Evolutionary conservation across 2,888 invertebrate species (phyloP).

Genomic region (Apomyelois bistriatella): DNA sequence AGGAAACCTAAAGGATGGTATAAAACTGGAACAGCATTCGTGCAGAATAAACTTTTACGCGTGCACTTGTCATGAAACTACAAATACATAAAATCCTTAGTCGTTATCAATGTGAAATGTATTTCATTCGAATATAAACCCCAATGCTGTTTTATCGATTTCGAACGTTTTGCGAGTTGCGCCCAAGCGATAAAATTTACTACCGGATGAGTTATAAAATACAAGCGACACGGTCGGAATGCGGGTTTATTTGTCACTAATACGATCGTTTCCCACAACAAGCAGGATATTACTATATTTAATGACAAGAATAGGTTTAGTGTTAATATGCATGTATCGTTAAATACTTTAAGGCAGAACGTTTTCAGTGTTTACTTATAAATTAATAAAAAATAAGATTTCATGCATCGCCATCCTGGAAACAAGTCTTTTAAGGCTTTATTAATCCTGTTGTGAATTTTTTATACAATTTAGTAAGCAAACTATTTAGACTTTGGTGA

Average conservation of each 20-base stretch:
- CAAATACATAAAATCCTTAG: not conserved
- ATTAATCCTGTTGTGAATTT: too few relatives aligned
- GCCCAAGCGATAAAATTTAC: conserved; percentile 8
- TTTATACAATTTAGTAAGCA: too few relatives aligned
- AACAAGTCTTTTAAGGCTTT: too few relatives aligned
- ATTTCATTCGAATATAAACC: conserved; percentile 10
- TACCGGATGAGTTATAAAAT: not conserved
- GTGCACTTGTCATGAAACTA: not conserved
- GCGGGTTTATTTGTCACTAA: not conserved
- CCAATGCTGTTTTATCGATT: not conserved
- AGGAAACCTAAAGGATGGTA: not conserved
- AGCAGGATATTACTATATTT: not conserved
- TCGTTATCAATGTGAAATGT: conserved; percentile 2
- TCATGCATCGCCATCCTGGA: too few relatives aligned
- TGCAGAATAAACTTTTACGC: not conserved
- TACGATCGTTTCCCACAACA: not conserved
- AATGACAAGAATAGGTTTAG: not conserved
- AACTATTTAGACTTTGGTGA: too few relatives aligned
- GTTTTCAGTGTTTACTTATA: too few relatives aligned
- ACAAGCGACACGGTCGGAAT: not conserved
- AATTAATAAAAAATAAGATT: too few relatives aligned
- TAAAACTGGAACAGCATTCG: not conserved
- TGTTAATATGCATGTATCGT: too few relatives aligned
- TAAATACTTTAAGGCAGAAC: too few relatives aligned
- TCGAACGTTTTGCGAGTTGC: not conserved